Conservation (phyloP, 2,113 vertebrate species). For the Saguinus imperator region DNA sequence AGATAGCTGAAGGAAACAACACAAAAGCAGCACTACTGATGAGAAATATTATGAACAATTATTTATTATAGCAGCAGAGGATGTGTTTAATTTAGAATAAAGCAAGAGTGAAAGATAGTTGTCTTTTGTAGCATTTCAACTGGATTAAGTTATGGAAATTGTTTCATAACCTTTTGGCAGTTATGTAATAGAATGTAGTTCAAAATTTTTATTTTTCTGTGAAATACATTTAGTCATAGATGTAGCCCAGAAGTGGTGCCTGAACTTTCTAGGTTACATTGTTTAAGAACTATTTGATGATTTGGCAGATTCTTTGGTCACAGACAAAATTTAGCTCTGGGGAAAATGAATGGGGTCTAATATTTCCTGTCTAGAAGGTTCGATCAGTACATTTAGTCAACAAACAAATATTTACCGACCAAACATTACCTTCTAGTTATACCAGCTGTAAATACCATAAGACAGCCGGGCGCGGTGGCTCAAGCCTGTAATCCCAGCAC, state of each 20-base stretch:
- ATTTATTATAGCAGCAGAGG: background rate
- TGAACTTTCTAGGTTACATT: background rate
- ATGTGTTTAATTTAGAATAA: slow-evolving; percentile 37
- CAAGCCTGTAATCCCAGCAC: no score
- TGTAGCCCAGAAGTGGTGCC: background rate
- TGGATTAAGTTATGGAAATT: background rate
- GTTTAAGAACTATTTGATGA: background rate
- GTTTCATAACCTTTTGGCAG: background rate
- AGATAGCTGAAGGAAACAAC: background rate
- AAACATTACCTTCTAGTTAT: no score
- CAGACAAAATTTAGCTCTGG: background rate
- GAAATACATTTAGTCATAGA: background rate
- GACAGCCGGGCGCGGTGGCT: no score
- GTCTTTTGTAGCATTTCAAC: background rate
- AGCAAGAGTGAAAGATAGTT: background rate
- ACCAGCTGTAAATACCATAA: background rate
- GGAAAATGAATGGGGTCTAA: background rate
- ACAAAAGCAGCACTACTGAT: background rate
- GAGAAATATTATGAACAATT: background rate
- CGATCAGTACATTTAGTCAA: no score
- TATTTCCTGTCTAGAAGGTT: background rate
- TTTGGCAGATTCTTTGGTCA: background rate
- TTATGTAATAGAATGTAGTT: slow-evolving; percentile 7
- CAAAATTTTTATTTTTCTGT: slow-evolving; percentile 26
- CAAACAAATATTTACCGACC: no score